Evolutionary conservation across 1,140 invertebrate genomes (phyloP).

Genomic region (Aplysia californica): DNA sequence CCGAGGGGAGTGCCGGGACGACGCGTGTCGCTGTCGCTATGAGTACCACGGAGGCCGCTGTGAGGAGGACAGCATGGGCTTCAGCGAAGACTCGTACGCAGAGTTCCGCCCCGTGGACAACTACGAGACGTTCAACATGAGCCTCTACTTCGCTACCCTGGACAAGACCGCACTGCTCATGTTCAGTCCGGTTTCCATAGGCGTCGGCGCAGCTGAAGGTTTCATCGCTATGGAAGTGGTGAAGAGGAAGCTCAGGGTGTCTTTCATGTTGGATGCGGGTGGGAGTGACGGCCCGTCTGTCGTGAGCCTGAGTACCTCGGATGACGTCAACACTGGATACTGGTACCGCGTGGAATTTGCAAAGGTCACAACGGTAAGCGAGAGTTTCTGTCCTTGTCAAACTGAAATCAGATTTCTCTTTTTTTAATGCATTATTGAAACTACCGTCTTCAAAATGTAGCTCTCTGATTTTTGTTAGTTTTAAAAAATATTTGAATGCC

Average conservation of each 20-base stretch:
- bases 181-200: conserved; percentile 84
- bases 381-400: background rate
- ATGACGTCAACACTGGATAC: conserved; percentile 79
- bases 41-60: conserved; percentile 89
- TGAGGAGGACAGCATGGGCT: conserved; percentile 89
- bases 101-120: conserved; percentile 85
- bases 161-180: conserved; percentile 86
- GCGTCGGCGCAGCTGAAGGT: conserved; percentile 75
- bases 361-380: conserved; percentile 76
- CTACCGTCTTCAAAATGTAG: too few species aligned
- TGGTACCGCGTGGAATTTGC: conserved; percentile 94
- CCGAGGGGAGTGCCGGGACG: conserved; percentile 84
- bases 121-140: conserved; percentile 89
- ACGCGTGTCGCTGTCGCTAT: conserved; percentile 79
- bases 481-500: too few species aligned
- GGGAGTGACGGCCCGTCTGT: conserved; percentile 77
- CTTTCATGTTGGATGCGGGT: conserved; percentile 79
- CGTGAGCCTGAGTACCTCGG: conserved; percentile 62
- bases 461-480: too few species aligned
- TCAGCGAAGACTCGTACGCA: conserved; percentile 90
- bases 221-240: conserved; percentile 92
- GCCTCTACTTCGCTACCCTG: conserved; percentile 83
- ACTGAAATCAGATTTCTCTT: background rate
- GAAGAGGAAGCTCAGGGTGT: conserved; percentile 84
- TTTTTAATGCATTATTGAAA: too few species aligned